phyloP scores from a whole-genome alignment of 2,888 invertebrate genomes.

The Galeruca laticollis region DNA sequence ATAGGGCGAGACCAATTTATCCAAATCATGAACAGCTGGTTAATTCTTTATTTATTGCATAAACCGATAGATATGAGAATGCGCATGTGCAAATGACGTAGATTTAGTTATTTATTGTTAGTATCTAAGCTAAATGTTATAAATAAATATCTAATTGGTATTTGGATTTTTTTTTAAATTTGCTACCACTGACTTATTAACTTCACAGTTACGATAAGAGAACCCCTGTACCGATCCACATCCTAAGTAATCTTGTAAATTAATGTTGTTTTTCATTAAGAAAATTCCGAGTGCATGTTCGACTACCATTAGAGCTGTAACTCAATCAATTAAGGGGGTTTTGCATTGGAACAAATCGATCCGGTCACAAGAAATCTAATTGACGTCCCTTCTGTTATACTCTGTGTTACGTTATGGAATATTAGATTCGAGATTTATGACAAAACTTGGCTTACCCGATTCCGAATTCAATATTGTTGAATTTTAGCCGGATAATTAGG shows the following conservation, averaged over 20 bases:
- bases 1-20: no score
- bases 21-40: no score
- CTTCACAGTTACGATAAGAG: neutral
- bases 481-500: slow-evolving; percentile 2
- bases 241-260: slow-evolving; percentile 4
- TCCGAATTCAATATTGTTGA: slow-evolving; percentile 18
- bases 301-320: neutral
- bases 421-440: slow-evolving; percentile 27
- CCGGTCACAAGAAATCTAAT: slow-evolving; percentile 24
- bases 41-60: no score
- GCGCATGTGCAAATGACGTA: no score
- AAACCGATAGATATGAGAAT: no score
- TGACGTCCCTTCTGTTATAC: slow-evolving; percentile 23
- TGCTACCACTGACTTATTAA: neutral
- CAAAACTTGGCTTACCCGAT: slow-evolving; percentile 14
- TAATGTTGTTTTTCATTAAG: neutral
- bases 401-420: slow-evolving; percentile 12
- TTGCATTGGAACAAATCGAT: slow-evolving; percentile 15
- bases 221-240: neutral
- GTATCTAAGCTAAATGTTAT: no score
- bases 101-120: no score
- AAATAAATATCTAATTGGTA: no score
- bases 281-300: neutral
- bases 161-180: no score
- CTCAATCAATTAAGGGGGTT: slow-evolving; percentile 14